Percentiles rank a stretch among this genome's conserved stretches.
Evolutionary conservation across 30 jellyfish, hydroid and myxozoan species (phyloP).

Genomic region (Phacellophora camtschatica): DNA sequence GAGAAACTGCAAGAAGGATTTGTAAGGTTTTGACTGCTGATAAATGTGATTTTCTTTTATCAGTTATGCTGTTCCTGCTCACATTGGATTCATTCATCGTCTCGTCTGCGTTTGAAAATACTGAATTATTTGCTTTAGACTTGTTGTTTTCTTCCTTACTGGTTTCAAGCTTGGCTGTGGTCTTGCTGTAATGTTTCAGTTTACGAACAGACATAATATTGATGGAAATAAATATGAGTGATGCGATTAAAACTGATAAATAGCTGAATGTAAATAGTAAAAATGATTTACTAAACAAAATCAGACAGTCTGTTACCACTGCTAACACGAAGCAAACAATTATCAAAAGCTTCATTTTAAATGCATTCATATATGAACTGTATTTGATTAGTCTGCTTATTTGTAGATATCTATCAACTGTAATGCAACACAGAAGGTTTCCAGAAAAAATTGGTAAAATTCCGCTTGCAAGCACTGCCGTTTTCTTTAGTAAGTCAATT

Average conservation of each 20-base stretch:
- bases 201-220: neutral
- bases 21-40: constrained; percentile 53
- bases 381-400: constrained; percentile 32
- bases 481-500: constrained; percentile 4
- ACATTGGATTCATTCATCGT: too few species aligned
- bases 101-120: too few species aligned
- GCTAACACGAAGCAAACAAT: constrained; percentile 7
- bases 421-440: neutral
- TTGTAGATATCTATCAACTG: constrained; percentile 27
- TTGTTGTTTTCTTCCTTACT: too few species aligned
- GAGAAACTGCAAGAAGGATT: constrained; percentile 19
- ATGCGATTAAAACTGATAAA: neutral
- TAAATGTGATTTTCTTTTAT: constrained; percentile 18
- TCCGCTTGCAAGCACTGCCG: neutral
- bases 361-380: constrained; percentile 26
- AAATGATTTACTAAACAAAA: neutral
- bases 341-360: constrained; percentile 28
- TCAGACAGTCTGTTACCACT: neutral
- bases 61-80: constrained; percentile 13
- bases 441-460: neutral
- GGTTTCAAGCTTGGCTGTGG: too few species aligned
- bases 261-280: constrained; percentile 14
- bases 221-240: neutral
- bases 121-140: too few species aligned
- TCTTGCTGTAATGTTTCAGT: neutral